Evolutionary conservation across 2,797 vertebrate genomes (phyloP), one percentile per base, ranked within the genome.

Genomic region (Dryobates pubescens): DNA sequence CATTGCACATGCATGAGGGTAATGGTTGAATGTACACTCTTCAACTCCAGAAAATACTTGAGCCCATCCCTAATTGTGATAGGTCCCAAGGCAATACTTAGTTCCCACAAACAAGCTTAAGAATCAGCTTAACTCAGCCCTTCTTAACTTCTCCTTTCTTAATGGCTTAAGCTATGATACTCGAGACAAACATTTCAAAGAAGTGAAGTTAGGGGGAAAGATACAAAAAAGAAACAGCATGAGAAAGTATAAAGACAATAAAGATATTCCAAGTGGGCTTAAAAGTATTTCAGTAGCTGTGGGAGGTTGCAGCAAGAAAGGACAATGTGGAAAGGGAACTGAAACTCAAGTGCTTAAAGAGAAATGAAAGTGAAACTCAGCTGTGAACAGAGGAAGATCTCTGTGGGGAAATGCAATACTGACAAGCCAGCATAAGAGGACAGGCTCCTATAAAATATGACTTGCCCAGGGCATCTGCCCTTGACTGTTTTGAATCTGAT

Each of bases 341-440:
- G 97, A 97, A 97, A 97, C 92, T 83, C 12, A 47, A 89, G 30
- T 23, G 69, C 63, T 12, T 41, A 9, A 12, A 12, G 68, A 77
- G 93, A 97, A 97, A 97, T 7, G 96, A 98, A 98, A 98, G 96
- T 90, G 96, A 98, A 97, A 96, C 92, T 89, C 30, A 0, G 27
- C 54, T 79, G 58, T 38, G 43, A 36, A 27, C 51, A 49, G 75
- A 57, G 79, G 67, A 27, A 92, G 53, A 34, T 27, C 3, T 0
- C 3, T 0, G 3, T 6, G 6, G 32, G 72, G 56, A 84, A 86
- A 20, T 17, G 62, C 56, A 22, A 47, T 47, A 18, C 14, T 15
- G 24, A 29, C 24, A 24, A 58, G 49, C 19, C 6, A 1, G 10
- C 69, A 77, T 65, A 71, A 27, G n/a, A 47, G 62, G 56, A 80